A percentile compares a stretch with the other conserved stretches of the same genome.
Conservation (phyloP, 2,113 vertebrate genomes). For the Rhombomys opimus region DNA sequence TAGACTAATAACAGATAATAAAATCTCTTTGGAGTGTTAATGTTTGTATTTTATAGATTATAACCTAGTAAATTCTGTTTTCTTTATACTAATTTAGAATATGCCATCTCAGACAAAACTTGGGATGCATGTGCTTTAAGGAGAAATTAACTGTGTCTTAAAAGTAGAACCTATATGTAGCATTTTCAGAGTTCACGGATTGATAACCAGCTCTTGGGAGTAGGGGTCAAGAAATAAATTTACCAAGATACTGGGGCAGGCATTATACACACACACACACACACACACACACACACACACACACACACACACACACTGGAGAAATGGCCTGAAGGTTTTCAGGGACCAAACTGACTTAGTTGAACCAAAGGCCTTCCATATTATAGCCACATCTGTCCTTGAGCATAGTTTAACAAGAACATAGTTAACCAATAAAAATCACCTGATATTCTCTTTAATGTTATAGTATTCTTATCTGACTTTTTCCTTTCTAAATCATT, state of each 20-base stretch:
- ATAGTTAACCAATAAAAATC: constrained; percentile 4
- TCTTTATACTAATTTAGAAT: constrained; percentile 47
- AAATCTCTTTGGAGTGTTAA: not conserved
- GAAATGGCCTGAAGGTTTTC: not conserved
- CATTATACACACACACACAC: not conserved
- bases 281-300: not conserved
- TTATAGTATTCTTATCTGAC: constrained; percentile 44
- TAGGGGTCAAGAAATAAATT: not conserved
- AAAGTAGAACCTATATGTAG: not conserved
- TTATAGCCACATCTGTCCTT: not conserved
- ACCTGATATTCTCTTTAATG: constrained; percentile 8
- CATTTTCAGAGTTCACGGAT: not conserved
- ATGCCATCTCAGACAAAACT: not conserved
- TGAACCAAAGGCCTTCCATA: not conserved
- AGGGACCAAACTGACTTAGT: constrained; percentile 27
- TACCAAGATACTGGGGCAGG: not conserved
- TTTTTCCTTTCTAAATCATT: constrained; percentile 75
- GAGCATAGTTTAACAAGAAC: not conserved
- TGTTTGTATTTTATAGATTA: constrained; percentile 17
- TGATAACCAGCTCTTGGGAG: not conserved
- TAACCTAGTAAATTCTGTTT: constrained; percentile 51
- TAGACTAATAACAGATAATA: not conserved
- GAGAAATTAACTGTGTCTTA: not conserved
- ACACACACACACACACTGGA: not conserved
- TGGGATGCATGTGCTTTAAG: not conserved